Evolutionary conservation across 2,113 vertebrate species (phyloP), one percentile per base, ranked within the genome.

Genomic region (Scolopax mira): DNA sequence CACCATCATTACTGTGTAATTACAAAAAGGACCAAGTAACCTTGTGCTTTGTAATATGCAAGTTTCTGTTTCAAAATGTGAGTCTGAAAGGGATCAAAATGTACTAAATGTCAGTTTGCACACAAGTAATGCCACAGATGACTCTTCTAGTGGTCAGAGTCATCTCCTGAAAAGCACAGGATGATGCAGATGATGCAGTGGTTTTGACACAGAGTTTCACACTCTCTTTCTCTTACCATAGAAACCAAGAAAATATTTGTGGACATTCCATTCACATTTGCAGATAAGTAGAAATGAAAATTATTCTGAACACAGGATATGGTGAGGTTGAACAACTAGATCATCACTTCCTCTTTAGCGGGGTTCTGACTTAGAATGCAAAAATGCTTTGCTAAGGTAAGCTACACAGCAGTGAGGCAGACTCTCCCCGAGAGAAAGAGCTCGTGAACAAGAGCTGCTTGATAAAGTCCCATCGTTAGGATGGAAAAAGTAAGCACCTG

Each of bases 201-300:
- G 96, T 96, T 97, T 85, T 97, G 94, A 96, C 70, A 92, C 88
- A 81, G 67, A 94, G 93, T 84, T 95, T 96, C 87, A 62, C 75
- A 65, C 61, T 89, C 89, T 74, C 61, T 86, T 73, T 88, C 80
- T 95, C 94, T 97, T 96, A 97, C 97, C 97, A 97, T 97, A 97
- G 97, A 97, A 98, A 98, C 97, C 81, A 97, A 97, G 82, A 93
- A 98, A 98, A 98, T 98, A 98, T 98, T 98, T 98, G 94, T 73
- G 96, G 97, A 95, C 94, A 97, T 97, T 98, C 97, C 97, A 97
- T 97, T 96, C 96, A 97, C 94, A 96, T 96, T 96, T 93, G 91
- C 84, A 98, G 96, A 97, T 97, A 98, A 98, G 95, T 94, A 97
- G 96, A 98, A 98, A 97, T 93, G 94, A 98, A 97, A 97, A 97